Evolutionary conservation across 2,113 vertebrate genomes (phyloP).

Genomic region (Silurus meridionalis): DNA sequence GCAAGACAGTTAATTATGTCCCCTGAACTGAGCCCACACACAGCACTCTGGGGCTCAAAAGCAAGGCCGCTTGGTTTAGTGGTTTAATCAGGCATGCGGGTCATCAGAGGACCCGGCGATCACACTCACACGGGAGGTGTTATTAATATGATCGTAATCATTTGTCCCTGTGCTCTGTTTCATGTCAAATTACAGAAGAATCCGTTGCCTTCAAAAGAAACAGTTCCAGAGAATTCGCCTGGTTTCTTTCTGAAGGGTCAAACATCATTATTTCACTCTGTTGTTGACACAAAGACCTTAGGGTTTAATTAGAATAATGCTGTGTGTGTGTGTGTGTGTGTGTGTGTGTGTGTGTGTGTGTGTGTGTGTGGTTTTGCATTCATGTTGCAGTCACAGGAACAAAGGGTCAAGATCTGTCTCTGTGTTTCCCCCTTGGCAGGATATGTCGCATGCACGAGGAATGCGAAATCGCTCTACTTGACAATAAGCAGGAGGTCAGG

Average conservation of each 20-base stretch:
- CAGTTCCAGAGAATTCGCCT: neutral
- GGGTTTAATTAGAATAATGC: too few species aligned
- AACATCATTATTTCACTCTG: too few species aligned
- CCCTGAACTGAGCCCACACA: neutral
- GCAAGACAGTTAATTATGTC: neutral
- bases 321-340: neutral
- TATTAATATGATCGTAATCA: neutral
- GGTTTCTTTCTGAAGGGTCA: neutral
- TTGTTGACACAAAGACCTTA: neutral
- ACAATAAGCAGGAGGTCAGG: constrained; percentile 35
- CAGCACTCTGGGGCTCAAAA: neutral
- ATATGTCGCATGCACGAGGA: constrained; percentile 14
- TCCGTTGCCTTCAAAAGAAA: neutral
- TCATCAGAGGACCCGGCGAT: neutral
- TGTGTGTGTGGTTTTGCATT: constrained; percentile 10
- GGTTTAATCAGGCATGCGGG: neutral
- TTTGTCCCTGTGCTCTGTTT: neutral
- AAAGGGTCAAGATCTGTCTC: constrained; percentile 32
- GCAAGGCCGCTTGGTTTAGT: neutral
- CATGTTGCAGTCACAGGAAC: constrained; percentile 39
- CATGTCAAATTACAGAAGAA: neutral
- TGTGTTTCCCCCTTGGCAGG: constrained; percentile 13
- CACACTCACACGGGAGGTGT: neutral
- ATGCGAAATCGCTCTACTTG: constrained; percentile 17
- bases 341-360: constrained; percentile 25